phyloP scores from a whole-genome alignment of 2,888 invertebrate species.

The Synergus itoensis region DNA sequence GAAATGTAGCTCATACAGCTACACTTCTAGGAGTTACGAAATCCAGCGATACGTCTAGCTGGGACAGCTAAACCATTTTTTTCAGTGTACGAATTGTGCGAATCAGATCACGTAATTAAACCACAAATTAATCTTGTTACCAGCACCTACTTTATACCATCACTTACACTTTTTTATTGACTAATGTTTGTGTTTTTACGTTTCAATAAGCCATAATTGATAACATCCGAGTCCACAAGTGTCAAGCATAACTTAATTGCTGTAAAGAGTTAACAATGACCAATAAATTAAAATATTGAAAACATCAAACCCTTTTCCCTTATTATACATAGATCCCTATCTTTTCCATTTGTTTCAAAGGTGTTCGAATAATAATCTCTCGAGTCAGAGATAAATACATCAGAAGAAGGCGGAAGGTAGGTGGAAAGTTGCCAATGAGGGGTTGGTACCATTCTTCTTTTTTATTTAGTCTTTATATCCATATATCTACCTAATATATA shows the following conservation, averaged over 20 bases:
- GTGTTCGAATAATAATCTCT: conserved; percentile 27
- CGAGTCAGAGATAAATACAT: conserved; percentile 31
- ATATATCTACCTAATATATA: background rate
- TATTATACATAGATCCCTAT: conserved; percentile 6
- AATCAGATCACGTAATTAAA: background rate
- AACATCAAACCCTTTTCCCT: background rate
- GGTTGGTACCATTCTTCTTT: conserved; percentile 18
- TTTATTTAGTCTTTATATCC: background rate
- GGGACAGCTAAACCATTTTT: too few species aligned
- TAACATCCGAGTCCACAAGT: too few species aligned
- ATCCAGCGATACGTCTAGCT: too few species aligned
- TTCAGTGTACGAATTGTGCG: background rate
- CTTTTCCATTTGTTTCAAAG: conserved; percentile 36
- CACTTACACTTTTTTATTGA: too few species aligned
- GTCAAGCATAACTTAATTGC: too few species aligned
- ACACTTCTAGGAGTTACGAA: too few species aligned
- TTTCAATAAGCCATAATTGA: too few species aligned
- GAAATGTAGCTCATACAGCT: too few species aligned
- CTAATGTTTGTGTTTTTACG: too few species aligned
- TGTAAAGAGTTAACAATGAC: too few species aligned
- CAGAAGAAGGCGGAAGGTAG: conserved; percentile 34
- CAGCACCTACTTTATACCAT: too few species aligned
- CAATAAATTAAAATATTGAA: too few species aligned
- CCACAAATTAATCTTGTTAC: background rate
- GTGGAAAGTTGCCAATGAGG: conserved; percentile 32